Evolutionary conservation across 1,140 invertebrate species (phyloP).

Genomic region (Lordiphosa clarofinis): DNA sequence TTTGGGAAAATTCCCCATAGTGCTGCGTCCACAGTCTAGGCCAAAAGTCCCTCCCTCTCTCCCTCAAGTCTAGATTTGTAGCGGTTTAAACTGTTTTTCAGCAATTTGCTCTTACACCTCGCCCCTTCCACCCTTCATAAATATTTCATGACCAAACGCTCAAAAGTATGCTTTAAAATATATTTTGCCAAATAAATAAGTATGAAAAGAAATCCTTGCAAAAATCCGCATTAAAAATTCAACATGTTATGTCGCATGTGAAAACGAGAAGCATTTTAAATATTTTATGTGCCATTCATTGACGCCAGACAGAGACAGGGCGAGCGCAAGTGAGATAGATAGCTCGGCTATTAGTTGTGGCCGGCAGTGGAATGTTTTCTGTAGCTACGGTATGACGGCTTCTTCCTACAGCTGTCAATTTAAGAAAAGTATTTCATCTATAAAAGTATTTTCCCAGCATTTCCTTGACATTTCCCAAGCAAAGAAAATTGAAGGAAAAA

Average conservation of each 20-base stretch:
- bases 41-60: slow-evolving; percentile 42
- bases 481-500: slow-evolving; percentile 14
- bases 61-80: slow-evolving; percentile 28
- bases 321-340: slow-evolving; percentile 2
- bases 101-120: background rate
- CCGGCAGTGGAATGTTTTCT: slow-evolving; percentile 28
- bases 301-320: slow-evolving; percentile 30
- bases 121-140: background rate
- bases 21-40: slow-evolving; percentile 12
- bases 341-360: slow-evolving; percentile 53
- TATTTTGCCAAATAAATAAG: slow-evolving; percentile 28
- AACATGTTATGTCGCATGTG: slow-evolving; percentile 70
- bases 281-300: slow-evolving; percentile 60
- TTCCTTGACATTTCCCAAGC: slow-evolving; percentile 59
- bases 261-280: slow-evolving; percentile 56
- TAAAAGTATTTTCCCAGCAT: slow-evolving; percentile 64
- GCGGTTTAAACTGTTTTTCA: slow-evolving; percentile 29
- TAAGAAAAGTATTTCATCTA: slow-evolving; percentile 43
- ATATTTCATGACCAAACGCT: slow-evolving; percentile 25
- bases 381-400: background rate
- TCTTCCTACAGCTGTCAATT: slow-evolving; percentile 59
- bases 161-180: slow-evolving; percentile 65
- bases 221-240: slow-evolving; percentile 68
- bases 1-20: too few species aligned
- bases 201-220: slow-evolving; percentile 31